Evolutionary conservation across 2,888 invertebrate species (phyloP), one percentile per base, ranked within the genome.

Genomic region (Agrochola litura): DNA sequence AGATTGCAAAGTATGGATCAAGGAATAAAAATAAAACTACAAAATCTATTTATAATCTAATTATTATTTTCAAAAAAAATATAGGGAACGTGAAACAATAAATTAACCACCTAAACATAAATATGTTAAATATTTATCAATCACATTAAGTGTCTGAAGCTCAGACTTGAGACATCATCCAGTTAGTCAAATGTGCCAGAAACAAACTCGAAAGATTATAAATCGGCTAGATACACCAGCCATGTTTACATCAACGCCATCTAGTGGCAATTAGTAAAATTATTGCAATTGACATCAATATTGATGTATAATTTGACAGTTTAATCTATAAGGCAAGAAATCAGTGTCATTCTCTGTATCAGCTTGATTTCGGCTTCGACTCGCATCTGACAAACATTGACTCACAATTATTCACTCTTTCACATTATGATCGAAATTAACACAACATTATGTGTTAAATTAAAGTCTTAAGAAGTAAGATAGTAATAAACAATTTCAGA

Each of bases 81-180:
- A 94, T 93, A 94, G 93, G 92, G 94, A 94, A 95, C 93, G 90
- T 92, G 93, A 95, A 95, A 95, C 94, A 95, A 95, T 95, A 95
- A 95, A 92, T 95, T 94, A 95, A 93, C 89, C 92, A 89, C 92
- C 92, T 93, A 94, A 93, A 93, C 91, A 91, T 93, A 93, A 92
- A 92, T 91, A 92, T 89, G 90, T 92, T 92, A 92, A 92, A 91
- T 90, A 92, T 91, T 89, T 89, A 88, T 91, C 89, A 91, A 93
- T 93, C 92, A 95, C 94, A 93, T 91, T 88, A 30, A 89, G 81
- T 82, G 86, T 86, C 87, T 88, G 85, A 61, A 72, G 66, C 71
- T 41, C 81, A 86, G 82, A 86, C 82, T 79, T 85, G 86, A 88
- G 84, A 87, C 84, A 77, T 65, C 69, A 68, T 80, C 43, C 52